phyloP scores from a whole-genome alignment of 2,797 vertebrate genomes.

The Cryptoblepharus egeriae region DNA sequence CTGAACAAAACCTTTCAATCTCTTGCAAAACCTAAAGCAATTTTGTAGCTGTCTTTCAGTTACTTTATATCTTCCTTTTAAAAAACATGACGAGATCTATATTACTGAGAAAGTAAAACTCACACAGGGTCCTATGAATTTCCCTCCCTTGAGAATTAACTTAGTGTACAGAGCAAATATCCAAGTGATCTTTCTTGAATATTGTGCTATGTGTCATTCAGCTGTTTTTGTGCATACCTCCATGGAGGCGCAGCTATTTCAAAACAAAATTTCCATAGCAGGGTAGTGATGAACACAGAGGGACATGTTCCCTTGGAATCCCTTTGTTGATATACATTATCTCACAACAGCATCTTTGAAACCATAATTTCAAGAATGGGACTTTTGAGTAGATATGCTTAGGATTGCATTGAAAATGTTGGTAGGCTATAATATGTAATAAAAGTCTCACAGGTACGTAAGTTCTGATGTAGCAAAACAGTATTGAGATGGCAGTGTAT shows the following conservation, averaged over 20 bases:
- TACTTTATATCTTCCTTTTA: neutral
- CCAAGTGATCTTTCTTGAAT: neutral
- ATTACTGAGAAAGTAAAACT: neutral
- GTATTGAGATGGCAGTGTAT: neutral
- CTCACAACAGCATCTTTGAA: neutral
- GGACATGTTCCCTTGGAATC: neutral
- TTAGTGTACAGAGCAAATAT: neutral
- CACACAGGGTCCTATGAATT: neutral
- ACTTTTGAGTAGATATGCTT: too few relatives aligned
- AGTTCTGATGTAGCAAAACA: conserved; percentile 4
- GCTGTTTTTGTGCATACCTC: neutral
- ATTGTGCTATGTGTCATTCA: neutral
- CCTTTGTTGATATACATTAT: neutral
- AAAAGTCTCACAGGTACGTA: conserved; percentile 1
- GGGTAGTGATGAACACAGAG: neutral
- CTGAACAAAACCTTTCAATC: conserved; percentile 39
- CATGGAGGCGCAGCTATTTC: neutral
- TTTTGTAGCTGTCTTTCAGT: neutral
- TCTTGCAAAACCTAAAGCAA: conserved; percentile 12
- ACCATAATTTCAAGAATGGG: neutral
- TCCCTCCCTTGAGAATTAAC: neutral
- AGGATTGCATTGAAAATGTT: too few relatives aligned
- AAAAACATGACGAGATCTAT: neutral
- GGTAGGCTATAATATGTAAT: too few relatives aligned
- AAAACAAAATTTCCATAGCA: neutral